Evolutionary conservation across 2,113 vertebrate genomes (phyloP).

Genomic region (Pteropus alecto): DNA sequence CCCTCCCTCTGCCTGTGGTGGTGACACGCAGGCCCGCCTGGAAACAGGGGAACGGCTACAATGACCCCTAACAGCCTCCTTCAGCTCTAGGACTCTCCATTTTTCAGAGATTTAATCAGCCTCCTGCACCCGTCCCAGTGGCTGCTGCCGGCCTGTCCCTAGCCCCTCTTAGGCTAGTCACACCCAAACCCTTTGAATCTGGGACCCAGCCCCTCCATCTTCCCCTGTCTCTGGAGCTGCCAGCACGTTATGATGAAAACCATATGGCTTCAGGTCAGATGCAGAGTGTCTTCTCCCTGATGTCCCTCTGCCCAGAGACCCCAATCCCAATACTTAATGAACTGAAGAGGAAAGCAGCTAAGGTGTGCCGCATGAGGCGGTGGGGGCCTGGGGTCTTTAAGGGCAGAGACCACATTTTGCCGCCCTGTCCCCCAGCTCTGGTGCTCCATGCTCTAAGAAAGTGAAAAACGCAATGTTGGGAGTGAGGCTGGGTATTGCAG

Average conservation of each 20-base stretch:
- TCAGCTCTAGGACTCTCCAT: background rate
- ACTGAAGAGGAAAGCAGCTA: background rate
- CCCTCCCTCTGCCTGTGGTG: background rate
- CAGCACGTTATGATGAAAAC: background rate
- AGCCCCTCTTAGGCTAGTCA: fast-evolving
- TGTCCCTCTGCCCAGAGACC: background rate
- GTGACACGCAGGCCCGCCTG: background rate
- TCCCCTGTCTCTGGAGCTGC: background rate
- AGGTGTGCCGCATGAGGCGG: background rate
- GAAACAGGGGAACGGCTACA: background rate
- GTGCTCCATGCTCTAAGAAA: background rate
- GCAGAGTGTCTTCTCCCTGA: background rate
- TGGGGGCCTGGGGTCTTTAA: background rate
- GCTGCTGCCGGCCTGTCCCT: background rate
- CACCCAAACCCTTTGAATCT: background rate
- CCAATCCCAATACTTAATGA: no score
- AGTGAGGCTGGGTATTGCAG: background rate
- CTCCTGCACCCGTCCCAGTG: no score
- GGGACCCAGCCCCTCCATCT: background rate
- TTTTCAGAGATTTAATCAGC: background rate
- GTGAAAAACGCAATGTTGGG: background rate
- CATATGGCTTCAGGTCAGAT: background rate
- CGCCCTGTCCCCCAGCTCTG: background rate
- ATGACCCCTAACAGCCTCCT: background rate
- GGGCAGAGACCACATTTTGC: background rate